Base-by-base conservation (phyloP, 92 coral and sea anemone species). In the Palythoa heliodiscus region DNA sequence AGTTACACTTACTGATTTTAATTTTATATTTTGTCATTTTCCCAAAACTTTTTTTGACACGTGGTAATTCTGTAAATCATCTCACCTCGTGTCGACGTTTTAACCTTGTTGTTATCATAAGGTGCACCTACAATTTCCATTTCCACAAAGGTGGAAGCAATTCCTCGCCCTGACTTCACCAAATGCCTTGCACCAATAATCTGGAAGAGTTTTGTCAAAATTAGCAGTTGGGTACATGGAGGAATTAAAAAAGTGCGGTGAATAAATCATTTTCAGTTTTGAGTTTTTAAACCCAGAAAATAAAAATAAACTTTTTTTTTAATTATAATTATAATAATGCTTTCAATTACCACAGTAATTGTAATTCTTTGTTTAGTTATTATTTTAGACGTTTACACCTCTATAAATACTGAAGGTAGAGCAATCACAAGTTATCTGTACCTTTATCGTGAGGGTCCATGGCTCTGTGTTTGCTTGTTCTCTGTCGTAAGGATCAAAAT, bases 121-220 rank as follows among this genome's bases (percentile, higher is more conserved):
- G 98, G 97, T 72, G 99, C 98, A 47, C 99, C 99, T 52, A 96
- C 93, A 22, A 96, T 86, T 88, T 96, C 99, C 54, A 95, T 95
- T 77, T 96, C 99, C 22, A 96, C 99, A 86, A 96, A 96, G 11
- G 99, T 94, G 16, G 99, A 96, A 15, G 95, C 95, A 86, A 96
- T 96, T 7, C 99, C 99, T 39, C 99, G 93, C 24, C 99, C 99
- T 47, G 98, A 90, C 83, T 96, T 96, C 20, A 92, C 93, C 50
- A 96, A 89, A 82, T 96, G 99, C 58, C 99, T 89, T 64, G 98
- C 96, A 40, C 95, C 95, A 69, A 94, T 89, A 57, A 96, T 82
- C 99, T 96, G 82, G 61, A 86, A 67, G 17, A 37, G 8, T 25
- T 11, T 14, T 12, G 48, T 69, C 40, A 7, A 11, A 25, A 29